These are phyloP conservation scores for Megamerina dolium DNA, from an alignment of 2,888 invertebrate species.

Conservation along the genomic window DNA sequence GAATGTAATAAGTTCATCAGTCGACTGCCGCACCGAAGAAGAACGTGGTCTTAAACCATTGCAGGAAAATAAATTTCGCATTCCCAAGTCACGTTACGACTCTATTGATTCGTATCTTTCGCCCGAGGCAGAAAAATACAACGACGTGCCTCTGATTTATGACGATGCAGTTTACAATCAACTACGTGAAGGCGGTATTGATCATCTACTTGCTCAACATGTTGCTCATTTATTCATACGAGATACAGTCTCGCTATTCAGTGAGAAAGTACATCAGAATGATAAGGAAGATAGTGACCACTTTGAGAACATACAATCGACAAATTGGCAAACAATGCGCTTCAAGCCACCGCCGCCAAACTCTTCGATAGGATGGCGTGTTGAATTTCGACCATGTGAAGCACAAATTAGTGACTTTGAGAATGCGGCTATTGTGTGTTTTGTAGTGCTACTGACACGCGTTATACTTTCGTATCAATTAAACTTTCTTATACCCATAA, in stretches of 20 bases:
- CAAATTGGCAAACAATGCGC: constrained; percentile 99
- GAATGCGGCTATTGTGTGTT: constrained; percentile 97
- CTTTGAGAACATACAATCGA: constrained; percentile 99
- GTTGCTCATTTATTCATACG: constrained; percentile 97
- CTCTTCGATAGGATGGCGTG: constrained; percentile 96
- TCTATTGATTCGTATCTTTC: constrained; percentile 97
- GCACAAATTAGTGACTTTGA: constrained; percentile 99
- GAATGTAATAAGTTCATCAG: constrained; percentile 93
- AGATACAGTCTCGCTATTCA: constrained; percentile 91
- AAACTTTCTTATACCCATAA: constrained; percentile 95
- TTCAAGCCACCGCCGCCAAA: constrained; percentile 98
- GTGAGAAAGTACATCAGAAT: constrained; percentile 90
- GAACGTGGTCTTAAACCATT: constrained; percentile 77
- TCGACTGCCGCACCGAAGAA: constrained; percentile 90
- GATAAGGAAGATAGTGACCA: constrained; percentile 93
- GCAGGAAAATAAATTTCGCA: constrained; percentile 69
- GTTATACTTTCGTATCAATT: constrained; percentile 95
- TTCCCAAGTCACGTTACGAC: constrained; percentile 93
- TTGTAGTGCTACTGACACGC: constrained; percentile 91
- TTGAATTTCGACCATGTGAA: constrained; percentile 98
- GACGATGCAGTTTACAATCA: constrained; percentile 78
- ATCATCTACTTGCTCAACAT: constrained; percentile 88
- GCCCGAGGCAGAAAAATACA: constrained; percentile 80
- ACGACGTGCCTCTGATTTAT: constrained; percentile 86
- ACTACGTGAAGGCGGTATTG: constrained; percentile 81